phyloP scores from a whole-genome alignment of 2,113 vertebrate genomes.

The Ammodytes dubius region DNA sequence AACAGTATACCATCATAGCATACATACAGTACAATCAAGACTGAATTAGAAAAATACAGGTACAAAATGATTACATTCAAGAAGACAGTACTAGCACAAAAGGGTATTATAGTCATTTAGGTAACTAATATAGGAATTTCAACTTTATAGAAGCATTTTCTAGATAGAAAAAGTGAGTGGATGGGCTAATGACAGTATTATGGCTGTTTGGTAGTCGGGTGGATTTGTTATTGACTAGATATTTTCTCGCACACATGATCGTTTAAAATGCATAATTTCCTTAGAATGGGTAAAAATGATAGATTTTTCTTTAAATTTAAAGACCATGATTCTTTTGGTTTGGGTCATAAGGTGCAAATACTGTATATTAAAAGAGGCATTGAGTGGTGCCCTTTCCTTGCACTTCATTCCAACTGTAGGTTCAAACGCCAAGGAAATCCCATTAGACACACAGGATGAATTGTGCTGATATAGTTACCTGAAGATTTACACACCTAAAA shows the following conservation, averaged over 20 bases:
- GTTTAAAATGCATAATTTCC: constrained; percentile 75
- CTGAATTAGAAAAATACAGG: constrained; percentile 90
- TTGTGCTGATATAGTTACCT: constrained; percentile 95
- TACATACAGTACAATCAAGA: constrained; percentile 86
- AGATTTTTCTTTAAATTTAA: constrained; percentile 70
- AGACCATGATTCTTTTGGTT: constrained; percentile 82
- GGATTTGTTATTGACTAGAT: constrained; percentile 71
- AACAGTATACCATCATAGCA: constrained; percentile 81
- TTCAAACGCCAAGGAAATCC: constrained; percentile 70
- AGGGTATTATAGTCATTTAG: constrained; percentile 83
- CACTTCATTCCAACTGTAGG: constrained; percentile 77
- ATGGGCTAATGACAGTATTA: constrained; percentile 67
- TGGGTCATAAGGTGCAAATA: constrained; percentile 87
- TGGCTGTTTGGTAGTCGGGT: constrained; percentile 76
- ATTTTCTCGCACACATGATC: constrained; percentile 54
- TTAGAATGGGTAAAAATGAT: constrained; percentile 70
- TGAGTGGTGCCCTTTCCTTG: constrained; percentile 77
- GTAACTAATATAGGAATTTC: constrained; percentile 85
- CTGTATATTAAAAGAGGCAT: constrained; percentile 83
- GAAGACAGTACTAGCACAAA: constrained; percentile 89
- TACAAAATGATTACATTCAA: constrained; percentile 91
- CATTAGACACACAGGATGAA: constrained; percentile 85
- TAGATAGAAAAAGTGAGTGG: constrained; percentile 82
- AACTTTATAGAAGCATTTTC: constrained; percentile 85
- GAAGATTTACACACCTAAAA: constrained; percentile 90